Conservation (phyloP, 1,140 invertebrate species). For the Bradynema listronoti region DNA sequence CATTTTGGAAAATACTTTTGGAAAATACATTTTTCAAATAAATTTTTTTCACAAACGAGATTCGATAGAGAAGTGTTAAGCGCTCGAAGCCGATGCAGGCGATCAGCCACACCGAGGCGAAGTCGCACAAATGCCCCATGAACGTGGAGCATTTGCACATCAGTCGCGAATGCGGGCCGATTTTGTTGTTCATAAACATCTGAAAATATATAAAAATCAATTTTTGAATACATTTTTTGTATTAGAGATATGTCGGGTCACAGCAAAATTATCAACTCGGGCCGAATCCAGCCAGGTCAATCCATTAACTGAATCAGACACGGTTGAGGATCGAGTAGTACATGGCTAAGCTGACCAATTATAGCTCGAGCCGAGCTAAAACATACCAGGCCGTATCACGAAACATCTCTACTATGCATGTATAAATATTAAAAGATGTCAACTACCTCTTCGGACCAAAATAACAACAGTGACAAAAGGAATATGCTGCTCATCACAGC, state of each 20-base stretch:
- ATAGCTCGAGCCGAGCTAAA: too few species aligned
- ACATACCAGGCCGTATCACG: too few species aligned
- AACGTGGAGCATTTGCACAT: conserved; percentile 45
- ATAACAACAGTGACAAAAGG: conserved; percentile 47
- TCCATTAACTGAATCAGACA: too few species aligned
- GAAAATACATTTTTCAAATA: not conserved
- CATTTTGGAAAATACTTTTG: too few species aligned
- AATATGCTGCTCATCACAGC: conserved; percentile 45
- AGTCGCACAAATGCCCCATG: conserved; percentile 48
- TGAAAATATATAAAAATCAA: conserved; percentile 22
- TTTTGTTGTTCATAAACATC: conserved; percentile 41
- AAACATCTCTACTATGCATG: not conserved
- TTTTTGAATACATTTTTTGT: conserved; percentile 8
- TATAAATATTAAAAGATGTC: conserved; percentile 3
- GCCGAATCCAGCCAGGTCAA: too few species aligned
- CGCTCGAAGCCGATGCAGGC: conserved; percentile 49
- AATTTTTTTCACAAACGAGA: conserved; percentile 23
- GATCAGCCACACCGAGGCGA: conserved; percentile 49
- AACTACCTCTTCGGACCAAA: conserved; percentile 54
- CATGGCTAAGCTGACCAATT: too few species aligned
- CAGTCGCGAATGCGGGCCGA: conserved; percentile 41
- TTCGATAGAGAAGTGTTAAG: conserved; percentile 41
- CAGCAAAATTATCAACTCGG: not conserved
- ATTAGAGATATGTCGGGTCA: not conserved
- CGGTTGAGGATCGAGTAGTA: too few species aligned